phyloP scores from a whole-genome alignment of 92 coral and sea anemone species.

The Anthopleura xanthogrammica region DNA sequence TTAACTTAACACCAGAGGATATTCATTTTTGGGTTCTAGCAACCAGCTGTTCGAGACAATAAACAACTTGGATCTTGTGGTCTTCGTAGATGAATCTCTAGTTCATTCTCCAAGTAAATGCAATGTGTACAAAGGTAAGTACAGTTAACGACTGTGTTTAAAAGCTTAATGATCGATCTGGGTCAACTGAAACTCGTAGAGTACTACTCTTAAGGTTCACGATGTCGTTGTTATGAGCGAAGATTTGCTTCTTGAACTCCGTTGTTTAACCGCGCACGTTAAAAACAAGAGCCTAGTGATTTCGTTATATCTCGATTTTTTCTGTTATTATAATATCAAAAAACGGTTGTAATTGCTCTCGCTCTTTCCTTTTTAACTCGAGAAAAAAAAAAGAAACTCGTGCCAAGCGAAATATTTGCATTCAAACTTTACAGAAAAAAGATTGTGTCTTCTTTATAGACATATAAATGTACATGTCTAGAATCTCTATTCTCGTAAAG shows the following conservation, averaged over 20 bases:
- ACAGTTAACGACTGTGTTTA: conserved; percentile 1
- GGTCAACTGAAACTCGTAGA: neutral
- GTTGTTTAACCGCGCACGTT: neutral
- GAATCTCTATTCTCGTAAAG: neutral
- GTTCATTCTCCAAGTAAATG: neutral
- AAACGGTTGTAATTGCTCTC: neutral
- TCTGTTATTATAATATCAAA: neutral
- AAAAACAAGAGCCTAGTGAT: neutral
- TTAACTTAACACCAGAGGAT: neutral
- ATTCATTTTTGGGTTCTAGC: neutral
- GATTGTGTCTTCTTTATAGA: neutral
- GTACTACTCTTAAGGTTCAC: neutral
- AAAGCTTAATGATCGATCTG: neutral
- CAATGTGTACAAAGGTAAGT: conserved; percentile 5
- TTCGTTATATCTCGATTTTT: neutral
- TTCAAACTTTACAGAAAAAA: neutral
- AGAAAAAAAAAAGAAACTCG: neutral
- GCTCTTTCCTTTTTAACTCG: neutral
- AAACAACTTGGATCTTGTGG: neutral
- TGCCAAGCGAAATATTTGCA: neutral
- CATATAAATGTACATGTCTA: neutral
- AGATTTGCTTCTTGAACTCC: neutral
- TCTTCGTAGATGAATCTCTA: neutral
- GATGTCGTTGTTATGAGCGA: neutral
- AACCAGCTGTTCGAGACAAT: conserved; percentile 8